A percentile compares a stretch with the other conserved stretches of the same genome.
Evolutionary conservation across 64 coral and sea anemone genomes (phyloP).

Genomic region (Dendrophyllia cribrosa): DNA sequence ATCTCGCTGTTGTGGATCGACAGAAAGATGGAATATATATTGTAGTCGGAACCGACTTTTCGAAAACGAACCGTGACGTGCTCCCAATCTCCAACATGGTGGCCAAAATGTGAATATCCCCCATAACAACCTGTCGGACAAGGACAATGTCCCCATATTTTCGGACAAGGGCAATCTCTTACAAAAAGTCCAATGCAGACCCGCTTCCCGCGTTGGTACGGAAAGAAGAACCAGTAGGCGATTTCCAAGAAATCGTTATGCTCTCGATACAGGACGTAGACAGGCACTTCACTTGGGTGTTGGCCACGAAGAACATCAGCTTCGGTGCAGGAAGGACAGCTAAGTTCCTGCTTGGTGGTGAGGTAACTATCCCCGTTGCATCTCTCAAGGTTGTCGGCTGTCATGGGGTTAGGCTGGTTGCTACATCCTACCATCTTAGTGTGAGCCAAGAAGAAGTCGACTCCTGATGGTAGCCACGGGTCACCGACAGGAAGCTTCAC

Average conservation of each 20-base stretch:
- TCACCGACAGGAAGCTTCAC: constrained; percentile 26
- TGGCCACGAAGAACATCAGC: background rate
- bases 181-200: constrained; percentile 10
- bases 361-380: constrained; percentile 17
- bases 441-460: constrained; percentile 16
- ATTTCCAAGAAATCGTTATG: background rate
- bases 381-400: background rate
- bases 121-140: background rate
- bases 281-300: background rate
- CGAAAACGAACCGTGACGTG: too few relatives aligned
- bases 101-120: constrained; percentile 28
- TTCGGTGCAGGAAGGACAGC: constrained; percentile 2
- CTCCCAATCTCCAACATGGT: constrained; percentile 10
- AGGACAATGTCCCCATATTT: background rate
- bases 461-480: constrained; percentile 13
- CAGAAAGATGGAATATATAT: background rate
- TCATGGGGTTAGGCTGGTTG: background rate
- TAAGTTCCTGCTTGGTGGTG: background rate
- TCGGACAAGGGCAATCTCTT: background rate
- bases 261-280: constrained; percentile 9
- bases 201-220: constrained; percentile 45
- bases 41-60: background rate
- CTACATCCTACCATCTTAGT: background rate
- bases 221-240: constrained; percentile 57
- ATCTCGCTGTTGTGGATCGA: background rate